These are phyloP conservation scores for Oryctes rhinoceros DNA, from an alignment of 1,140 invertebrate genomes.

Conservation along the genomic window DNA sequence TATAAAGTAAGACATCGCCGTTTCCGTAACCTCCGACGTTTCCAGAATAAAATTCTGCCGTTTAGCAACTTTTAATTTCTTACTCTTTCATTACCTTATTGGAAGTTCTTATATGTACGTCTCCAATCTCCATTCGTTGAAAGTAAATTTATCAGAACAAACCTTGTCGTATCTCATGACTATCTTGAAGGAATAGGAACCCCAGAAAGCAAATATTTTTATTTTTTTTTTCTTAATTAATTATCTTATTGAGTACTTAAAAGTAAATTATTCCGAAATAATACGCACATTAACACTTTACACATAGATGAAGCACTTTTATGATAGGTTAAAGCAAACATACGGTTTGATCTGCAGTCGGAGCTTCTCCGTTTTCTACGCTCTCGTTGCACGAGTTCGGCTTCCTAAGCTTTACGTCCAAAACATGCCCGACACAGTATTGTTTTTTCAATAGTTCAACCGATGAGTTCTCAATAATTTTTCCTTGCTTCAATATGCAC, in stretches of 20 bases:
- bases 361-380: background rate
- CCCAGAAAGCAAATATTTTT: no score
- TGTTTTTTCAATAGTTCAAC: slow-evolving; percentile 63
- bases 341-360: background rate
- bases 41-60: no score
- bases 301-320: background rate
- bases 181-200: no score
- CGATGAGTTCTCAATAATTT: slow-evolving; percentile 66
- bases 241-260: background rate
- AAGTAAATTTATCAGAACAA: no score
- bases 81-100: no score
- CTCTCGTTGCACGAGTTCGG: slow-evolving; percentile 8
- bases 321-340: background rate
- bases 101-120: no score
- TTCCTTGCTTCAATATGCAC: slow-evolving; percentile 84
- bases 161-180: no score
- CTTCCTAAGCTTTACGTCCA: slow-evolving; percentile 60
- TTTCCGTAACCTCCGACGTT: no score
- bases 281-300: background rate
- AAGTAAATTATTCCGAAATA: background rate
- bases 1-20: no score
- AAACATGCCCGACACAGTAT: slow-evolving; percentile 62
- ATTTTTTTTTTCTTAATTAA: no score
- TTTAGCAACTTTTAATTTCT: no score
- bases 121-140: no score